Base-by-base conservation (phyloP, 2,888 invertebrate species). In the Eilema sororculum region DNA sequence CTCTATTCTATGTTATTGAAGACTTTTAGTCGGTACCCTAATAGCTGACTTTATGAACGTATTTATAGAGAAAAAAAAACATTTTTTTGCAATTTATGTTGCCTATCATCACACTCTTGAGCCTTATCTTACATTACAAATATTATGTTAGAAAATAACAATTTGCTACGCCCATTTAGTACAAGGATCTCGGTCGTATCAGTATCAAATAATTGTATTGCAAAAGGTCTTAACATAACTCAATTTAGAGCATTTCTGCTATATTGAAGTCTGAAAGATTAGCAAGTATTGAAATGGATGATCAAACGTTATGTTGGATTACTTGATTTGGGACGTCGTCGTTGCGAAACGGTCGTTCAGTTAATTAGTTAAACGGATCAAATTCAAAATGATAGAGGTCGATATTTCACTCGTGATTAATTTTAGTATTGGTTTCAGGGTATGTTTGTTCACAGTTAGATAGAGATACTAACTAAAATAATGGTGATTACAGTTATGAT, bases 361-460 rank as follows among this genome's bases (percentile, higher is more conserved):
- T 22, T 52, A n/a, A 64, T 46, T 52, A 6, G n/a, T 64, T 33
- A 22, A 52, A 52, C 28, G 52, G 5, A 64, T 56, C n/a, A 64
- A n/a, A 52, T 52, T 52, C n/a, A n/a, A 52, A 12, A 58, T 64
- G 12, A 52, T 64, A 52, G 28, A 56, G 20, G 22, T 28, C 9
- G 12, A 64, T 64, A 56, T 64, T 56, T 56, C 22, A 56, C n/a
- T 52, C 52, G 28, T 56, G 52, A 52, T n/a, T 52, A 64, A 52
- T 63, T 28, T 2, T 16, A 28, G 20, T 25, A 10, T 22, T 62
- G 41, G 20, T 4, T 20, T 20, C 4, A 57, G 3, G 6, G 46
- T 46, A 20, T 46, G n/a, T 20, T 16, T 16, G 0, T 41, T 41
- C 41, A 37, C 12, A 37, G 33, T 2, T 12, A 37, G 10, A 37